Evolutionary conservation across 2,113 vertebrate genomes (phyloP), one percentile per base, ranked within the genome.

Genomic region (Gulo gulo): DNA sequence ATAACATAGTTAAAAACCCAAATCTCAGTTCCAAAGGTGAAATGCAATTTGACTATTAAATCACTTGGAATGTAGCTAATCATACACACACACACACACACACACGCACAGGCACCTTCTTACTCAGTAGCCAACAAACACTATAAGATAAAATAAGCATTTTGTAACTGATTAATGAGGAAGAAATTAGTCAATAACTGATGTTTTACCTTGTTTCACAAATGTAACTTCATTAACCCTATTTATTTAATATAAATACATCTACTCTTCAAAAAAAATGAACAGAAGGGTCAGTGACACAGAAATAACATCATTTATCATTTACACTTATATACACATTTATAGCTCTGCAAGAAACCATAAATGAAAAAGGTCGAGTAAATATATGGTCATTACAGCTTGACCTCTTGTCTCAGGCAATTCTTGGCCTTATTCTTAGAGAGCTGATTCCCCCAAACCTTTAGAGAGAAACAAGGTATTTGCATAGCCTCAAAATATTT

Each of bases 201-300:
- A 87, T 86, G 3, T 94, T 90, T 61, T 84, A 94, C 16, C 4
- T 52, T 93, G 12, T 78, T 85, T 97, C 92, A 80, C 10, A 78
- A n/a, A 97, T 23, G 34, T 74, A 86, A 24, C 42, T n/a, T 96
- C 29, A 95, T 92, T 50, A 96, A 91, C 71, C 20, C 7, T 36
- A 93, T 29, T 74, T 47, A 74, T 63, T 91, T 88, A 95, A 82
- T 85, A 95, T 36, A 84, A 95, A 92, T 59, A 50, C 6, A 36
- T 94, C 55, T 12, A 65, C 42, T 91, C 42, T 69, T 92, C 50
- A 39, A 85, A 80, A 21, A 86, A 86, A 57, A 92, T 18, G 88
- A 15, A 89, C 4, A 63, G 34, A 59, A 63, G 20, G 16, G 73
- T 50, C 61, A 95, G 39, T 80, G 47, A 83, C 67, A 79, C 10